Base-by-base conservation (phyloP, 2,888 invertebrate species). In the Ariolimax columbianus region DNA sequence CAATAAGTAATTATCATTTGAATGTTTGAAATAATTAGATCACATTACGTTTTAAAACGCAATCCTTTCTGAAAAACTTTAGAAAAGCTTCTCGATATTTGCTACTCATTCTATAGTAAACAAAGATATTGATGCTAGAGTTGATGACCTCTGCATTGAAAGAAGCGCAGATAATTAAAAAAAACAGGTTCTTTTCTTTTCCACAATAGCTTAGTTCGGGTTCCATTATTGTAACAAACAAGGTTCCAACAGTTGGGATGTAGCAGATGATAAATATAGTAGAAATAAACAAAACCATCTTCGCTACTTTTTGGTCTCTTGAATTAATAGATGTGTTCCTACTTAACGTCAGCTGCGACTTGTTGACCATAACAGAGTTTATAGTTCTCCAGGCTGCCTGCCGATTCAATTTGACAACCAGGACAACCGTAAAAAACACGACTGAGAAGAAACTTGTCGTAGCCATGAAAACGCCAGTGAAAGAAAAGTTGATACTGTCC, bases 51-150 rank as follows among this genome's bases (percentile, higher is more conserved):
- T n/a, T n/a, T n/a, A n/a, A n/a, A n/a, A n/a, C n/a, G n/a, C n/a
- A n/a, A n/a, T n/a, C n/a, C n/a, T n/a, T n/a, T 66, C 17, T 30
- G 19, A 66, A 33, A 11, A 66, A 66, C 30, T 19, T 66, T 14
- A 33, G 19, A 38, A 80, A 68, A 0, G 82, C 77, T 33, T 82
- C 23, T n/a, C 59, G 75, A 30, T 70, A 82, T 30, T 63, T 82
- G 1, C 75, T 75, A 43, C 82, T 82, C 63, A 63, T 75, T 26
- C 36, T 33, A 0, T 75, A 47, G 47, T 82, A 82, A n/a, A 82
- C 47, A 33, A 55, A 75, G 23, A 82, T 75, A 33, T 63, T 82
- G 23, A 38, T 63, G 40, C 72, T 51, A 9, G 82, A 59, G 75
- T 82, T 82, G 30, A 82, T 23, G 14, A 38, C 63, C 47, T 82